These are phyloP conservation scores for Brachyptera risi DNA, from an alignment of 2,888 invertebrate genomes.

Conservation along the genomic window DNA sequence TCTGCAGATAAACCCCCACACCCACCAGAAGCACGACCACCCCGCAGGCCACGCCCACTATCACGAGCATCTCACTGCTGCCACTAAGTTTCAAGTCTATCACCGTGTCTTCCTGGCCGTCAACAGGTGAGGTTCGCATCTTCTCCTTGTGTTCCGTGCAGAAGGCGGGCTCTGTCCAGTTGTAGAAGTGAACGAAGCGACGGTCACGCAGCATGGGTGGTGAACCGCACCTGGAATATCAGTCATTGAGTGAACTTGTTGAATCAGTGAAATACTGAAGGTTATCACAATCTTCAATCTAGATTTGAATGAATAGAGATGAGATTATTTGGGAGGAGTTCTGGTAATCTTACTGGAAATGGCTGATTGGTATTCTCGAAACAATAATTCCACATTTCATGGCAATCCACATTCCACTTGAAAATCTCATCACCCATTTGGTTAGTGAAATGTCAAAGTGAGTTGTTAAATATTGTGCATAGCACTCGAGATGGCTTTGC, in stretches of 20 bases:
- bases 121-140: not conserved
- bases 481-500: too few species aligned
- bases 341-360: too few species aligned
- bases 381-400: too few species aligned
- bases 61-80: slow-evolving; percentile 20
- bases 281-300: too few species aligned
- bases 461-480: too few species aligned
- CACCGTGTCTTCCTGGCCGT: not conserved
- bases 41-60: not conserved
- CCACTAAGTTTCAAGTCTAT: slow-evolving; percentile 1
- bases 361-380: too few species aligned
- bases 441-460: too few species aligned
- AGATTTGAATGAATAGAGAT: too few species aligned
- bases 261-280: too few species aligned
- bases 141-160: slow-evolving; percentile 41
- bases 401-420: too few species aligned
- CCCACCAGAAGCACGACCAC: slow-evolving; percentile 14
- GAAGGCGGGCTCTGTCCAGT: slow-evolving; percentile 52
- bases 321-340: too few species aligned
- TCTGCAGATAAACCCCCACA: slow-evolving; percentile 24
- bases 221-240: slow-evolving; percentile 48
- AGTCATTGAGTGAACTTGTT: not conserved
- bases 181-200: slow-evolving; percentile 57
- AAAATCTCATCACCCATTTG: too few species aligned
- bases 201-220: slow-evolving; percentile 49